Evolutionary conservation across 2,113 vertebrate species (phyloP).

Genomic region (Empidonax alnorum): DNA sequence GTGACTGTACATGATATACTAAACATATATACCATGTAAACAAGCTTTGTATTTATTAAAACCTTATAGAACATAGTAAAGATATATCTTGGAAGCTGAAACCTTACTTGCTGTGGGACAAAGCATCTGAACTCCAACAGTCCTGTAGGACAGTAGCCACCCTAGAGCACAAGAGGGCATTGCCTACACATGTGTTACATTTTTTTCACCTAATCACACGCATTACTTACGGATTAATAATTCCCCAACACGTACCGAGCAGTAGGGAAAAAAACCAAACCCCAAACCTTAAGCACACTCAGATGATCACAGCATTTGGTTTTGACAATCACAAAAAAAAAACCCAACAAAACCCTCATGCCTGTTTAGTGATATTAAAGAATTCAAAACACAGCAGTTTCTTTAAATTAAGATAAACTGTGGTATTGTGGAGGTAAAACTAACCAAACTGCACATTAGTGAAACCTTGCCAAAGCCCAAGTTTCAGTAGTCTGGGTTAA

Average conservation of each 20-base stretch:
- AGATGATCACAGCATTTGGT: slow-evolving; percentile 20
- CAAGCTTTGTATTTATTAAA: slow-evolving; percentile 76
- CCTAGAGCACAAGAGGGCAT: slow-evolving; percentile 73
- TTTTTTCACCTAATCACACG: slow-evolving; percentile 49
- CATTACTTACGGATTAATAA: slow-evolving; percentile 32
- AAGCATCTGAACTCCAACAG: slow-evolving; percentile 40
- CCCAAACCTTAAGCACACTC: slow-evolving; percentile 57
- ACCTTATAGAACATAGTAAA: slow-evolving; percentile 71
- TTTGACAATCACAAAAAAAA: neutral
- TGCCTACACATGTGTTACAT: slow-evolving; percentile 55
- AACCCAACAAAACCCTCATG: neutral
- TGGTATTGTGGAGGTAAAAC: neutral
- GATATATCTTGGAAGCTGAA: slow-evolving; percentile 57
- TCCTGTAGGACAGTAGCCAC: slow-evolving; percentile 61
- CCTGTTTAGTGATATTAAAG: neutral
- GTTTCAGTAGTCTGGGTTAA: slow-evolving; percentile 8
- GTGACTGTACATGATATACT: slow-evolving; percentile 72
- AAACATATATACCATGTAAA: slow-evolving; percentile 73
- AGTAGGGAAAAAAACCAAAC: slow-evolving; percentile 31
- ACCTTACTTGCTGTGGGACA: slow-evolving; percentile 64
- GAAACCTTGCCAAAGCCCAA: slow-evolving; percentile 2
- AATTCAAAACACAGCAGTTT: slow-evolving; percentile 5
- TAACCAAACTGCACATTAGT: neutral
- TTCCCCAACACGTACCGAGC: neutral
- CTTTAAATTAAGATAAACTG: neutral